phyloP scores from a whole-genome alignment of 2,113 vertebrate species.

The Etheostoma spectabile region DNA sequence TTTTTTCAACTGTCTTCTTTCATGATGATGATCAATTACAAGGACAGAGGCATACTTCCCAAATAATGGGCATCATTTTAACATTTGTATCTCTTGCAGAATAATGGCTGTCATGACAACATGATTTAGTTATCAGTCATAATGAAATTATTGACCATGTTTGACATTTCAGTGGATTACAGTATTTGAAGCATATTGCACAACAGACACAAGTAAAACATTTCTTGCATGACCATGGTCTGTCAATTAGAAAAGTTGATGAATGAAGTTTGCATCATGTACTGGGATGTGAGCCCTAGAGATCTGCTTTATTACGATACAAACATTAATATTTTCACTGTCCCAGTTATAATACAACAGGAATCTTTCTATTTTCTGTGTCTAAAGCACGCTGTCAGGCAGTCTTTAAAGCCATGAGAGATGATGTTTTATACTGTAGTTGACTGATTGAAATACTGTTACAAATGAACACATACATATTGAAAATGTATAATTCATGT shows the following conservation, averaged over 20 bases:
- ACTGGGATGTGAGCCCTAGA: not conserved
- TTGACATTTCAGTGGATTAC: constrained; percentile 18
- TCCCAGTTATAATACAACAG: not conserved
- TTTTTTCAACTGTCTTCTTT: not conserved
- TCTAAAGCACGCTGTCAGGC: not conserved
- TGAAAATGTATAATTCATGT: constrained; percentile 9
- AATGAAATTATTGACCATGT: not conserved
- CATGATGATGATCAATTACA: not conserved
- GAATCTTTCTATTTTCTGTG: not conserved
- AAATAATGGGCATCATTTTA: not conserved
- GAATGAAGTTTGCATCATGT: not conserved
- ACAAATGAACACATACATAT: not conserved
- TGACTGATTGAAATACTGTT: constrained; percentile 5
- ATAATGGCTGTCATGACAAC: not conserved
- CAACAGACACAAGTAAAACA: not conserved
- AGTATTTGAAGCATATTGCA: not conserved
- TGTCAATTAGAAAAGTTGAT: not conserved
- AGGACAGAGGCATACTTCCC: not conserved
- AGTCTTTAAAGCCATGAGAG: not conserved
- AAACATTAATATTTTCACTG: not conserved
- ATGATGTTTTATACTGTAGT: not conserved
- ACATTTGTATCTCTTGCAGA: constrained; percentile 16
- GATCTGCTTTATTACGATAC: not conserved
- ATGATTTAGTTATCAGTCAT: constrained; percentile 13
- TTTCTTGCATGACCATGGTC: not conserved